phyloP scores from a whole-genome alignment of 2,797 vertebrate species.

The Mycteria americana region DNA sequence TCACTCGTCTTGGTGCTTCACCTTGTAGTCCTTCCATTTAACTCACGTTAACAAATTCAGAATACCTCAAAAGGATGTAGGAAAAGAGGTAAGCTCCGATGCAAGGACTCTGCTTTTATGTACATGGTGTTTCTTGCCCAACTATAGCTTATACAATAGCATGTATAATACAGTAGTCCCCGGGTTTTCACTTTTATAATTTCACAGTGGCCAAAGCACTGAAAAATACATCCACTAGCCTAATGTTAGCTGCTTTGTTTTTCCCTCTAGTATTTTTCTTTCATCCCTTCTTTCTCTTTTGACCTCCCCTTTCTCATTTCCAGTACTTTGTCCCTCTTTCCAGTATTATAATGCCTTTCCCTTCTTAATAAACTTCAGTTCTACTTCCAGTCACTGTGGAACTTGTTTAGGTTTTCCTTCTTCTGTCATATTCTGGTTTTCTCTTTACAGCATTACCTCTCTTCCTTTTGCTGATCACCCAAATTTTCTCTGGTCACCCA shows the following conservation, averaged over 20 bases:
- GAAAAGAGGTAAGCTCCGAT: background rate
- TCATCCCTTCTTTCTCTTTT: background rate
- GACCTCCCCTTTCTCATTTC: conserved; percentile 11
- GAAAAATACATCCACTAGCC: background rate
- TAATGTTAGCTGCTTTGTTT: background rate
- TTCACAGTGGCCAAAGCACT: conserved; percentile 4
- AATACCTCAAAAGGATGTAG: background rate
- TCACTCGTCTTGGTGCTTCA: background rate
- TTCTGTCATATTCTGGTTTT: background rate
- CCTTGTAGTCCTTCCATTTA: background rate
- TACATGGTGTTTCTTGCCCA: background rate
- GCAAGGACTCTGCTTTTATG: background rate
- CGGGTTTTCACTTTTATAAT: background rate
- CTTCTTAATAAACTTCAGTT: background rate
- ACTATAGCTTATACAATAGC: background rate
- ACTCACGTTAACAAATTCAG: background rate
- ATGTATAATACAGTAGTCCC: background rate
- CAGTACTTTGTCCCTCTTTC: conserved; percentile 11
- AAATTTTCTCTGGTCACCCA: background rate
- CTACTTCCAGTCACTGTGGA: background rate
- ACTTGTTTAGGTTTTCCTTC: background rate
- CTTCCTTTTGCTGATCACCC: background rate
- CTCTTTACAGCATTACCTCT: background rate
- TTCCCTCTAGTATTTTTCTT: background rate
- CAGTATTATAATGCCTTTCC: background rate